phyloP scores from a whole-genome alignment of 1,140 invertebrate genomes.

The Vanessa atalanta region DNA sequence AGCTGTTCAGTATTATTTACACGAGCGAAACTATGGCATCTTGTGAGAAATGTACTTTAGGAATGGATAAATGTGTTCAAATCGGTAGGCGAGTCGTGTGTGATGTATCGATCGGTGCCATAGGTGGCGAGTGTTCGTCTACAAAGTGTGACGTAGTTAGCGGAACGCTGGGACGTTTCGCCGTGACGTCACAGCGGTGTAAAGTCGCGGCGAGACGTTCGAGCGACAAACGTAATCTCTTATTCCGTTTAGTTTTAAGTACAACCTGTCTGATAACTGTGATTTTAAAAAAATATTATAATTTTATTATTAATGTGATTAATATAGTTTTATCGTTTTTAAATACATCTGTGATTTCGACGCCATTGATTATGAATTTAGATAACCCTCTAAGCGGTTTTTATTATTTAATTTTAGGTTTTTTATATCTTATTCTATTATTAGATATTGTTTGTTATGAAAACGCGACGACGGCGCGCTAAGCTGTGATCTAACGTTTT shows the following conservation, averaged over 20 bases:
- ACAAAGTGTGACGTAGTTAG: not conserved
- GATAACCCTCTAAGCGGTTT: slow-evolving; percentile 61
- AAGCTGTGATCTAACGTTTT: slow-evolving; percentile 25
- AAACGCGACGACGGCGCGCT: slow-evolving; percentile 8
- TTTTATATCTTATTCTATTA: slow-evolving; percentile 52
- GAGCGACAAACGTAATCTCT: slow-evolving; percentile 3
- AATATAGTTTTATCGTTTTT: slow-evolving; percentile 70
- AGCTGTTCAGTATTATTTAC: slow-evolving; percentile 62
- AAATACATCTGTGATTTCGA: slow-evolving; percentile 73
- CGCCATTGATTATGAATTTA: slow-evolving; percentile 67
- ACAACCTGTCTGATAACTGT: slow-evolving; percentile 64
- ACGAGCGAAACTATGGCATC: slow-evolving; percentile 45
- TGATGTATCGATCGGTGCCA: slow-evolving; percentile 43
- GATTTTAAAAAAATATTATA: slow-evolving; percentile 69
- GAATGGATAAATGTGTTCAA: slow-evolving; percentile 47
- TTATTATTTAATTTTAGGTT: slow-evolving; percentile 60
- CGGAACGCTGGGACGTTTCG: slow-evolving; percentile 15
- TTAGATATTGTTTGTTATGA: slow-evolving; percentile 28
- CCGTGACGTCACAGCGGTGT: not conserved
- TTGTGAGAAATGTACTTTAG: slow-evolving; percentile 3
- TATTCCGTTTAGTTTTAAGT: slow-evolving; percentile 68
- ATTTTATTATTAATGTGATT: slow-evolving; percentile 71
- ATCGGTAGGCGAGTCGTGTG: slow-evolving; percentile 35
- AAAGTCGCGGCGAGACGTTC: not conserved
- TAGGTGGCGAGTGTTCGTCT: slow-evolving; percentile 20